These are phyloP conservation scores for Ptychodera flava DNA, from an alignment of 35 echinoderm and acorn worm genomes.

Conservation along the genomic window DNA sequence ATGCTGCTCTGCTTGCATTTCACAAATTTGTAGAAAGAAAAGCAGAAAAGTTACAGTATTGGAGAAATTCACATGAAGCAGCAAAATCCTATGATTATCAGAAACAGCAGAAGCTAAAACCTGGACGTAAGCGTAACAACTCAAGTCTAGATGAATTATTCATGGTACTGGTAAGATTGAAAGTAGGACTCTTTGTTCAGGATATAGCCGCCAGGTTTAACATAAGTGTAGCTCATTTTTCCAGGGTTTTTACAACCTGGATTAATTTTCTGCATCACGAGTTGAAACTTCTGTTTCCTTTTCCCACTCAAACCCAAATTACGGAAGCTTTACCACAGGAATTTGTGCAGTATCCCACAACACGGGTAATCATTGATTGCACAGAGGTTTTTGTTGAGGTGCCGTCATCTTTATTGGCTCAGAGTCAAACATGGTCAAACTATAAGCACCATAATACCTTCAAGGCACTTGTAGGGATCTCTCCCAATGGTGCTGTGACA, in stretches of 20 bases:
- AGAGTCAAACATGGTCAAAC: no score
- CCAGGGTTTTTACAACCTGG: conserved; percentile 1
- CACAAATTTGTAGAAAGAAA: no score
- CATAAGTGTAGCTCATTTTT: neutral
- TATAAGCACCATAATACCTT: conserved; percentile 58
- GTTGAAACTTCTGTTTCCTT: neutral
- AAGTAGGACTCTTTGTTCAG: no score
- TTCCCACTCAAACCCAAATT: neutral
- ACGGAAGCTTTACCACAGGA: neutral
- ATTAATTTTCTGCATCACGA: no score
- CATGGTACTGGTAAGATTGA: no score
- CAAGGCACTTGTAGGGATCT: conserved; percentile 54
- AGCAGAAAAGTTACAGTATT: no score
- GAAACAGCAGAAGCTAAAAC: no score
- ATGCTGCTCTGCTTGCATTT: no score
- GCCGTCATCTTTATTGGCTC: conserved; percentile 32
- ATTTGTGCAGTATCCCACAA: neutral
- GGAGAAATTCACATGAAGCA: no score
- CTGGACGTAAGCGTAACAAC: no score
- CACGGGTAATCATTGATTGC: conserved; percentile 56
- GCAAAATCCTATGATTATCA: no score
- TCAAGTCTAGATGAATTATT: no score
- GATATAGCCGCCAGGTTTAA: neutral
- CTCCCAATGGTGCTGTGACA: conserved; percentile 39
- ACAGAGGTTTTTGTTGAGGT: conserved; percentile 47